These are phyloP conservation scores for Ictalurus furcatus DNA, from an alignment of 2,113 vertebrate species.

Conservation along the genomic window DNA sequence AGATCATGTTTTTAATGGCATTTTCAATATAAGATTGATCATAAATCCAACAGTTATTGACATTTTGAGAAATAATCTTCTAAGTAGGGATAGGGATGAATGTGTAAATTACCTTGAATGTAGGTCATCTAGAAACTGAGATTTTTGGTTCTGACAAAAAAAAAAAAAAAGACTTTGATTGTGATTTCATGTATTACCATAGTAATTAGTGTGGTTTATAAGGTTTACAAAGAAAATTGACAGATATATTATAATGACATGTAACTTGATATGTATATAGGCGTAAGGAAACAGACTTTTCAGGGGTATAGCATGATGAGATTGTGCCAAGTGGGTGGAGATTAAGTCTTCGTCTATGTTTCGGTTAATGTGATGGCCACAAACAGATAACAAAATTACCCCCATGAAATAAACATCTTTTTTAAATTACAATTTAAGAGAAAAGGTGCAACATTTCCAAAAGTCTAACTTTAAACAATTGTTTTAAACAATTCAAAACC, in stretches of 20 bases:
- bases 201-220: background rate
- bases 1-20: background rate
- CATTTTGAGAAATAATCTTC: background rate
- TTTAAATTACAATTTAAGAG: background rate
- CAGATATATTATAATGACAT: background rate
- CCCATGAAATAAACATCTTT: background rate
- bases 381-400: background rate
- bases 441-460: background rate
- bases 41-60: background rate
- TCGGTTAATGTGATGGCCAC: background rate
- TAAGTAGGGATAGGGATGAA: background rate
- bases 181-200: no score
- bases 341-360: background rate
- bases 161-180: background rate
- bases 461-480: background rate
- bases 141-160: background rate
- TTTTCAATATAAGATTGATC: background rate
- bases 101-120: background rate
- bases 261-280: background rate
- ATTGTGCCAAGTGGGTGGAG: background rate
- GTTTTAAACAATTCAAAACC: background rate
- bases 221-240: background rate
- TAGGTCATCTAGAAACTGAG: background rate
- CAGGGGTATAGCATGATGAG: background rate
- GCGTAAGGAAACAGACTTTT: background rate